Evolutionary conservation across 2,113 vertebrate genomes (phyloP).

Genomic region (Alethe diademata): DNA sequence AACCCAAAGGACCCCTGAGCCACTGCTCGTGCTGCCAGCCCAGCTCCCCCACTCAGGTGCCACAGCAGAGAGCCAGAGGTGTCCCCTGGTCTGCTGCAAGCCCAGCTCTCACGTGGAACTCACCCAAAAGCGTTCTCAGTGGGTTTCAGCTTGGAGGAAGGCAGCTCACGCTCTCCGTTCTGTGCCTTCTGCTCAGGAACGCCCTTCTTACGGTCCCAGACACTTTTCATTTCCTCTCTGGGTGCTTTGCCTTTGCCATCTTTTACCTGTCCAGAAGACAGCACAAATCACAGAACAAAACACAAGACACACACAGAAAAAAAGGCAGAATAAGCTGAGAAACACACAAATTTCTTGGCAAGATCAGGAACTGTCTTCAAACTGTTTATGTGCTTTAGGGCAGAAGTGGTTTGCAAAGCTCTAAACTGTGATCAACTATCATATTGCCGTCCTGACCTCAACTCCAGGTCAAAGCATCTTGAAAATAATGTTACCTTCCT

Average conservation of each 20-base stretch:
- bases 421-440: not conserved
- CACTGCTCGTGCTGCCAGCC: not conserved
- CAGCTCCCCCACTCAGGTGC: not conserved
- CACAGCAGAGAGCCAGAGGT: not conserved
- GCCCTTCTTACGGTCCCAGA: slow-evolving; percentile 78
- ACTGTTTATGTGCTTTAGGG: not conserved
- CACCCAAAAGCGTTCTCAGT: slow-evolving; percentile 89
- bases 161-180: slow-evolving; percentile 85
- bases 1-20: not conserved
- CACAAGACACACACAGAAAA: not conserved
- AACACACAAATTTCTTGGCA: not conserved
- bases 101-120: not conserved
- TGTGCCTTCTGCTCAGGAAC: slow-evolving; percentile 78
- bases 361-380: not conserved
- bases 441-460: not conserved
- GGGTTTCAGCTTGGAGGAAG: slow-evolving; percentile 82
- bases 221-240: slow-evolving; percentile 76
- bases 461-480: not conserved
- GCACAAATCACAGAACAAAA: not conserved
- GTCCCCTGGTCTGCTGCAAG: not conserved
- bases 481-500: not conserved
- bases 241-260: slow-evolving; percentile 77
- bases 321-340: not conserved
- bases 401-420: not conserved
- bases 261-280: slow-evolving; percentile 72